A percentile compares a stretch with the other conserved stretches of the same genome.
Conservation (phyloP, 2,113 vertebrate species). For the Cyprinus carpio region DNA sequence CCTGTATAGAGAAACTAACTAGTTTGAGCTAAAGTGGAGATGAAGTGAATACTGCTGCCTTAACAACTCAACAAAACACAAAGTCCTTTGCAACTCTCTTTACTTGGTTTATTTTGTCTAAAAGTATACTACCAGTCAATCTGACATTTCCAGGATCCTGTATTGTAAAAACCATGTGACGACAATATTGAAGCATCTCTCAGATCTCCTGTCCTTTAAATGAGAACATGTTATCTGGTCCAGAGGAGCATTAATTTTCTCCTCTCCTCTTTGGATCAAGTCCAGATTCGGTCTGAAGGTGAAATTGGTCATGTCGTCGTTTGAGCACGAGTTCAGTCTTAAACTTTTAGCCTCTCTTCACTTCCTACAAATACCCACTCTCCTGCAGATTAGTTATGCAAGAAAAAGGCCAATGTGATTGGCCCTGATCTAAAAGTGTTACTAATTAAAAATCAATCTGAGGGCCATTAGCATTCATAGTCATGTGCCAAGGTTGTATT, state of each 20-base stretch:
- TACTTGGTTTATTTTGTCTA: neutral
- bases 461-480: constrained; percentile 89
- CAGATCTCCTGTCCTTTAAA: neutral
- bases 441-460: constrained; percentile 99
- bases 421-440: constrained; percentile 90
- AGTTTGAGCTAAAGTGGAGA: neutral
- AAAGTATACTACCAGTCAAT: neutral
- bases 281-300: constrained; percentile 25
- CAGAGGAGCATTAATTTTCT: neutral
- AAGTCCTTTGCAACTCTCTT: neutral
- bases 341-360: constrained; percentile 16
- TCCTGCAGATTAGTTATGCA: constrained; percentile 77
- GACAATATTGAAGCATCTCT: neutral
- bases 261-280: constrained; percentile 9
- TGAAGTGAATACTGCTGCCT: neutral
- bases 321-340: constrained; percentile 44
- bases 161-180: neutral
- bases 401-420: constrained; percentile 82
- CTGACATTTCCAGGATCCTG: neutral
- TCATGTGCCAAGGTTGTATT: constrained; percentile 87
- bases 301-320: constrained; percentile 36
- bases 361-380: constrained; percentile 59
- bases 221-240: neutral
- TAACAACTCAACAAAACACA: neutral
- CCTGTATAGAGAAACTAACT: neutral